These are phyloP conservation scores for Cosmopolites sordidus DNA, from an alignment of 2,888 invertebrate genomes.

Conservation along the genomic window DNA sequence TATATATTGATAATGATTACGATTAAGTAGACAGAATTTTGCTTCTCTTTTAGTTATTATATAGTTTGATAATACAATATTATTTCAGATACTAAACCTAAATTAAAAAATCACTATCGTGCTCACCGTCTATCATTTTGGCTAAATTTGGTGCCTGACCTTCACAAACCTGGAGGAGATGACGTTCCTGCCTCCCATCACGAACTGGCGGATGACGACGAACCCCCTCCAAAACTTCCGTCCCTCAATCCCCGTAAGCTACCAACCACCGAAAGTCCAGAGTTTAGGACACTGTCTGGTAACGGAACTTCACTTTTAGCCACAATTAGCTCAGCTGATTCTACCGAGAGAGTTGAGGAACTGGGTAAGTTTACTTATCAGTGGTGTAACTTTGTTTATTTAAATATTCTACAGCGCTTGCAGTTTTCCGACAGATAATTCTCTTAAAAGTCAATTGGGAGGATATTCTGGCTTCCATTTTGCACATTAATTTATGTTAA, in stretches of 20 bases:
- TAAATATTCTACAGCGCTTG: too few relatives aligned
- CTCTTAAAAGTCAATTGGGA: too few relatives aligned
- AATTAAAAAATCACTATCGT: constrained; percentile 88
- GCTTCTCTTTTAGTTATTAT: too few relatives aligned
- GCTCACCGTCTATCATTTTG: constrained; percentile 91
- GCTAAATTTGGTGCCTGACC: constrained; percentile 89
- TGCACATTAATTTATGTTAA: too few relatives aligned
- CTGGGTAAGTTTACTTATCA: constrained; percentile 39
- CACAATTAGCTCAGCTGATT: constrained; percentile 37
- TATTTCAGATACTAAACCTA: constrained; percentile 77
- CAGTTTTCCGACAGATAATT: too few relatives aligned
- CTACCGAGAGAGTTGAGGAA: constrained; percentile 52
- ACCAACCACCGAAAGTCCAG: constrained; percentile 47
- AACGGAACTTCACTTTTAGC: constrained; percentile 44
- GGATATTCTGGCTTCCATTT: too few relatives aligned
- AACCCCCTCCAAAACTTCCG: constrained; percentile 54
- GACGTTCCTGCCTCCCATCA: constrained; percentile 83
- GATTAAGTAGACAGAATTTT: too few relatives aligned
- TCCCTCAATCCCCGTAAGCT: constrained; percentile 52
- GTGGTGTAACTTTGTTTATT: too few relatives aligned
- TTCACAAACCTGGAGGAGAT: constrained; percentile 82
- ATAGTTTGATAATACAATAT: too few relatives aligned
- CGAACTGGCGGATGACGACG: constrained; percentile 65
- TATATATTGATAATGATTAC: too few relatives aligned
- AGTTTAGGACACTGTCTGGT: constrained; percentile 37